phyloP scores from a whole-genome alignment of 2,888 invertebrate genomes.

The Acleris holmiana region DNA sequence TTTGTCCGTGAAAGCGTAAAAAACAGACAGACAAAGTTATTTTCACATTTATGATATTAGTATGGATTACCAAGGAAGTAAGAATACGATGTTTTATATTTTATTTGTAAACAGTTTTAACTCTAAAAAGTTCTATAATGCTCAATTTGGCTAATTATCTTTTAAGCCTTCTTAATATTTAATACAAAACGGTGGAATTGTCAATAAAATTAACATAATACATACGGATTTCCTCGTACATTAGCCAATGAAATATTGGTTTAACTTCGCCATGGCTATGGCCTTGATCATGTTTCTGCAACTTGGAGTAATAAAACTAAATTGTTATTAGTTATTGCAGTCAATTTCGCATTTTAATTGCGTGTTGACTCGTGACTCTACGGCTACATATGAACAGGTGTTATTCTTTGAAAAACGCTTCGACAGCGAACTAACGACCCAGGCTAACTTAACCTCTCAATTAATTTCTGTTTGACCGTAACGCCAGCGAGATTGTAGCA shows the following conservation, averaged over 20 bases:
- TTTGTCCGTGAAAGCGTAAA: no score
- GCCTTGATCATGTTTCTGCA: slow-evolving; percentile 22
- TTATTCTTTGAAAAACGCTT: background rate
- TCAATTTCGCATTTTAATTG: slow-evolving; percentile 37
- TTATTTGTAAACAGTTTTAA: no score
- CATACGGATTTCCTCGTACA: slow-evolving; percentile 9
- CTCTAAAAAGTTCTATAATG: no score
- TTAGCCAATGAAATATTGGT: slow-evolving; percentile 10
- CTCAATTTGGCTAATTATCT: no score
- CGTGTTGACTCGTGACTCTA: slow-evolving; percentile 41
- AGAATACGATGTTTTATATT: no score
- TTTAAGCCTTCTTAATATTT: background rate
- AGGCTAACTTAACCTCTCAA: no score
- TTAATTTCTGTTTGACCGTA: no score
- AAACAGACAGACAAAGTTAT: no score
- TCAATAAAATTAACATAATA: background rate
- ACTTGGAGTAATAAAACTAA: slow-evolving; percentile 36
- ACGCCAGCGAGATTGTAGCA: no score
- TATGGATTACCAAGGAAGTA: no score
- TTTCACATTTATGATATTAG: no score
- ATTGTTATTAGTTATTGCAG: slow-evolving; percentile 32
- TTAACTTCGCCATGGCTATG: background rate
- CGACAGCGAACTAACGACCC: no score
- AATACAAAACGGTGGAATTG: slow-evolving; percentile 3
- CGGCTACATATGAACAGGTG: slow-evolving; percentile 31